Conservation (phyloP, 2,888 invertebrate genomes). For the Amaurobius ferox region DNA sequence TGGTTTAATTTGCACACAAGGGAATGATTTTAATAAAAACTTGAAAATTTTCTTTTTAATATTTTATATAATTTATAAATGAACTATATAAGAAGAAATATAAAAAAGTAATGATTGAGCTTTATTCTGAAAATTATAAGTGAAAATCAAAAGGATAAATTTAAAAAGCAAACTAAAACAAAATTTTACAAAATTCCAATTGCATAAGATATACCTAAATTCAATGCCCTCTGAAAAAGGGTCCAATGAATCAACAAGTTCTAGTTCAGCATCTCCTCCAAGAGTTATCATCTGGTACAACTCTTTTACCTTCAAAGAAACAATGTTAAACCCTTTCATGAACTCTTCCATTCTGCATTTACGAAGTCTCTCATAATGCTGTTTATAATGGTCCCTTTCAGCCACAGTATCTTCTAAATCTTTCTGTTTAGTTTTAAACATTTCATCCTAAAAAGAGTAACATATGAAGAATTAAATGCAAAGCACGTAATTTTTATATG, state of each 20-base stretch:
- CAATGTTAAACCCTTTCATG: constrained; percentile 89
- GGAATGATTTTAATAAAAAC: no score
- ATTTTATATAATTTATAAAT: no score
- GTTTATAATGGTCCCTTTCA: constrained; percentile 86
- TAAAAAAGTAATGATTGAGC: no score
- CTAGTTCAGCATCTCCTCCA: constrained; percentile 98
- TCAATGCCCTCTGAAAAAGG: constrained; percentile 97
- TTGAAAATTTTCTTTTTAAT: no score
- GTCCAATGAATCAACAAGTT: constrained; percentile 94
- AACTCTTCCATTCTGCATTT: constrained; percentile 88
- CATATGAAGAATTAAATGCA: no score
- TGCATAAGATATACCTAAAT: constrained; percentile 87
- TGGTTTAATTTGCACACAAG: no score
- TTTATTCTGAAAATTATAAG: no score
- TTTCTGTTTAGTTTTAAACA: constrained; percentile 85
- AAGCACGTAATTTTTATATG: no score
- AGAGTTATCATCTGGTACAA: constrained; percentile 99
- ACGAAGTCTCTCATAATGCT: constrained; percentile 80
- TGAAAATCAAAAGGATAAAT: no score
- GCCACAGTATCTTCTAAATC: constrained; percentile 89
- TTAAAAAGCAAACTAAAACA: no score
- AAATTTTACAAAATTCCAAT: no score
- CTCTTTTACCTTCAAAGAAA: constrained; percentile 93
- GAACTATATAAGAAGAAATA: no score
- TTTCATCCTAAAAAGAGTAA: constrained; percentile 82